phyloP scores from a whole-genome alignment of 2,797 vertebrate genomes.

The Xiphophorus birchmanni region DNA sequence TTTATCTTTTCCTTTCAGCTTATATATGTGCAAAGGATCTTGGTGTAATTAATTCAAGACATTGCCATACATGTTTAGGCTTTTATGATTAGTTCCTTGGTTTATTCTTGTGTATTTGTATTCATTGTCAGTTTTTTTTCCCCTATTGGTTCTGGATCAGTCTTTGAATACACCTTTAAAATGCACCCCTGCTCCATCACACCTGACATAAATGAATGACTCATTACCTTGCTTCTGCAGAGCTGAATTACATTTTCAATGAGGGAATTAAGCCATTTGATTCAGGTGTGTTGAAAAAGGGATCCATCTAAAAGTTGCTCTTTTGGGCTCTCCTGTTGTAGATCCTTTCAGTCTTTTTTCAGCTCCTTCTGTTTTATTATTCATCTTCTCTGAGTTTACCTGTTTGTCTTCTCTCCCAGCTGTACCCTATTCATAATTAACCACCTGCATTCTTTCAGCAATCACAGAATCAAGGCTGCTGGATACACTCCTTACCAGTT shows the following conservation, averaged over 20 bases:
- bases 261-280: neutral
- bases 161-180: neutral
- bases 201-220: neutral
- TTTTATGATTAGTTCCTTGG: neutral
- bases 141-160: neutral
- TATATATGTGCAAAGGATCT: neutral
- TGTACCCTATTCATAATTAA: neutral
- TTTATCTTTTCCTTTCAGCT: neutral
- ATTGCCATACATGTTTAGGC: neutral
- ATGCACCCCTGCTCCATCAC: neutral
- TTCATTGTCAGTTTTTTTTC: neutral
- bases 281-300: neutral
- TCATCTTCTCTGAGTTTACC: neutral
- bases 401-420: neutral
- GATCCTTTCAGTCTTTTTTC: neutral
- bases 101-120: neutral
- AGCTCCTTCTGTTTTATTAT: neutral
- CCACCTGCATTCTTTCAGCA: neutral
- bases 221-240: neutral
- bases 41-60: neutral
- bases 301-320: neutral
- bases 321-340: neutral
- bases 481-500: neutral
- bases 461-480: neutral
- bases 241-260: neutral